Base-by-base conservation (phyloP, 2,113 vertebrate genomes). In the Trichechus manatus region DNA sequence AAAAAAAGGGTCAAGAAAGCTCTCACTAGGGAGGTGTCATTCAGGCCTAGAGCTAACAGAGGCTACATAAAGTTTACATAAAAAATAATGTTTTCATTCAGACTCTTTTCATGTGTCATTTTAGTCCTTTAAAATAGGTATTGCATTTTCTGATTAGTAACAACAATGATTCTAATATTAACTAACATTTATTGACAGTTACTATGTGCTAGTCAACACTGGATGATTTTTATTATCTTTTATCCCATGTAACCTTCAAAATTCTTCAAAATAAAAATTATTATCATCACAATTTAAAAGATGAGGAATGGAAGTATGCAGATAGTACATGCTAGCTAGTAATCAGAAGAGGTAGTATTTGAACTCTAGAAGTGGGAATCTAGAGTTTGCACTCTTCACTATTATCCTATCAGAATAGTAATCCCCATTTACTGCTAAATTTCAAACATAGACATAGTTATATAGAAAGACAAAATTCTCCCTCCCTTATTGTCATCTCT, bases 101-200 rank as follows among this genome's bases (percentile, higher is more conserved):
- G 13, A 64, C 66, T 1, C 9, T 64, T 96, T 81, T 20, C 6
- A 80, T 81, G 9, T 61, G 11, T n/a, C 83, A 4, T 53, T 75
- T 83, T 74, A 94, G 47, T 44, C 39, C 91, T 95, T 53, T 80
- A 61, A 66, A 92, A 31, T 44, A 31, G 13, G n/a, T 61, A 56
- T 44, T 70, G 29, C 19, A 61, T 63, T 78, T 94, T 70, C 66
- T 89, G 23, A 77, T 85, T 77, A 84, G 33, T 53, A 70, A 79
- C 2, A 70, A 23, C n/a, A 64, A 50, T 72, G 36, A 53, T 74
- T 66, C 2, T 42, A 39, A 22, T 53, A 50, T 9, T 36, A 70
- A 77, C 8, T 87, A 83, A 13, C 9, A 66, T 39, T 59, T 39
- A 78, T 39, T 75, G 11, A 64, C 20, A 53, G 0, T 1, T 42